These are phyloP conservation scores for Sebastiscus tertius DNA, from an alignment of 2,797 vertebrate species.

Conservation along the genomic window DNA sequence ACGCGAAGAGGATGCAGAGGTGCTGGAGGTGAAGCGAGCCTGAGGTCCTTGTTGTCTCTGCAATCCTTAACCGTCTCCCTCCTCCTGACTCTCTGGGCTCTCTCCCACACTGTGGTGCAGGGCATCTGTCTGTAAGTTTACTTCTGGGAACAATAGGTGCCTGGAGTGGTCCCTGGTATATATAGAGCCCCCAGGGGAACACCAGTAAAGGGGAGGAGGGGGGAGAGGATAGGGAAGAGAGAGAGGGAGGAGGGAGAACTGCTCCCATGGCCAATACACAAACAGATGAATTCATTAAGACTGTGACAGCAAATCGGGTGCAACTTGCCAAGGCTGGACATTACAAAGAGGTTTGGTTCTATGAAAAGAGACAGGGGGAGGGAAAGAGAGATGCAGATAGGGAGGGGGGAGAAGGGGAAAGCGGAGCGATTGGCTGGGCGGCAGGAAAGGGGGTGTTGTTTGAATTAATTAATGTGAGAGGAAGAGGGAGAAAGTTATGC, in stretches of 20 bases:
- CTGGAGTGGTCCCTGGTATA: constrained; percentile 82
- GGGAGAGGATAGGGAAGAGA: constrained; percentile 59
- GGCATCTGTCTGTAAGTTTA: constrained; percentile 84
- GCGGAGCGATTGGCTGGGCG: constrained; percentile 65
- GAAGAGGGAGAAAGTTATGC: constrained; percentile 71
- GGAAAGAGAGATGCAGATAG: constrained; percentile 58
- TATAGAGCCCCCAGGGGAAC: constrained; percentile 84
- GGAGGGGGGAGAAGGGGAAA: constrained; percentile 33
- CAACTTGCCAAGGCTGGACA: constrained; percentile 87
- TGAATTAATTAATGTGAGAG: constrained; percentile 82
- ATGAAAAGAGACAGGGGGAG: constrained; percentile 78
- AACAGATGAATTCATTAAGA: constrained; percentile 93
- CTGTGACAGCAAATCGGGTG: constrained; percentile 85
- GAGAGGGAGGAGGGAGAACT: constrained; percentile 75
- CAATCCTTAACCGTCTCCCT: constrained; percentile 58
- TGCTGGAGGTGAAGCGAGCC: constrained; percentile 27
- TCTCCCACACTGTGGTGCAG: constrained; percentile 70
- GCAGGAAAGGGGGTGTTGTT: constrained; percentile 74
- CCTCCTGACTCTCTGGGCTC: constrained; percentile 66
- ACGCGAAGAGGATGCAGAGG: constrained; percentile 32
- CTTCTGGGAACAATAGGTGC: constrained; percentile 82
- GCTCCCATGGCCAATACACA: constrained; percentile 88
- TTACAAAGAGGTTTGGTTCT: constrained; percentile 84
- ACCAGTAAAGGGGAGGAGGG: constrained; percentile 64
- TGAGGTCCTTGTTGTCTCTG: constrained; percentile 48